Base-by-base conservation (phyloP, 1,140 invertebrate species). In the Drosophila orosa region DNA sequence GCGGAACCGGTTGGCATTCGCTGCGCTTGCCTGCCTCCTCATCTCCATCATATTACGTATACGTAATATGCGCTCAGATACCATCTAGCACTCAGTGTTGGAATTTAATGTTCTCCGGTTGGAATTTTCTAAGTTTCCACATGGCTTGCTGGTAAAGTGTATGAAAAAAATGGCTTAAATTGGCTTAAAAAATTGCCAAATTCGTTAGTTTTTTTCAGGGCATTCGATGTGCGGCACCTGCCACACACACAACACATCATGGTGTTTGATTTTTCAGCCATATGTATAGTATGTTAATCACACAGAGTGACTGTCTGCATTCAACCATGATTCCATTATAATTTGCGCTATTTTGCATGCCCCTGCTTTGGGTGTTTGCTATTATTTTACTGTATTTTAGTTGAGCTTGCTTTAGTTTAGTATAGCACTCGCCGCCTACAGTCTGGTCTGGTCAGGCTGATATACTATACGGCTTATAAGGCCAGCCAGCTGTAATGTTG, bases 261-360 rank as follows among this genome's bases (percentile, higher is more conserved):
- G 65, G 65, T 66, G 61, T 68, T 68, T 68, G 60, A 44, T 66
- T 68, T 68, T 66, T n/a, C 63, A 68, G 31, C 69, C 39, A 60
- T 74, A 60, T 74, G 35, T 55, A 25, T 47, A 48, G 9, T 45
- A 25, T 71, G 58, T 75, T 75, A 63, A 79, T 79, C 68, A 65
- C 59, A 35, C 47, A 13, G 33, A 55, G 62, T n/a, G 54, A 57
- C 37, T 58, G 47, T 74, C 61, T 87, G 82, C 80, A 87, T 86
- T 86, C 65, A 83, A 83, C 65, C 82, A 77, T 87, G 79, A 79
- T 82, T 87, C 80, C 69, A 87, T 85, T 85, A 81, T 81, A 74
- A 78, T 86, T 80, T 71, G 60, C 74, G 69, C 78, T 82, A 74
- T 85, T 85, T 86, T 87, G 82, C 74, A 82, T 86, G 74, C 66